Evolutionary conservation across 2,888 invertebrate species (phyloP), one percentile per base, ranked within the genome.

Genomic region (Pollenia labialis): DNA sequence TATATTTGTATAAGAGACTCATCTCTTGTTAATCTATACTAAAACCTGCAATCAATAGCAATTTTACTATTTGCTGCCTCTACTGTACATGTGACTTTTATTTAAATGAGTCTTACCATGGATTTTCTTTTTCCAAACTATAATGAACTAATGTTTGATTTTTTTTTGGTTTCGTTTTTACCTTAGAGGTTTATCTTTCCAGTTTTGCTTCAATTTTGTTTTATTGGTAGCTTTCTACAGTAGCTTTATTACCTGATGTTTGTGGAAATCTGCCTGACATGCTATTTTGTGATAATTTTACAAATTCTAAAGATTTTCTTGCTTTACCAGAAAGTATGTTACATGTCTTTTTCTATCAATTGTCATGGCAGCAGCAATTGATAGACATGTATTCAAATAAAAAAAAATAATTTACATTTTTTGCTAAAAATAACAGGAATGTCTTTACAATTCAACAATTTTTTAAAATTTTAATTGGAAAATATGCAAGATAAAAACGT

Each of bases 21-120:
- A 76, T 52, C 75, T 44, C 46, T 23, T 46, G 46, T 48, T 66
- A 76, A 76, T 52, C 54, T 76, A 14, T 52, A 18, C 42, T 75
- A 10, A 18, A 75, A 58, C 62, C 62, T 52, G 42, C 10, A 42
- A n/a, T 42, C 48, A 18, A 40, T 42, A 71, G 44, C 46, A 50
- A 18, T 64, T 52, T 44, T 18, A n/a, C 46, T 72, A 12, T 50
- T 16, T 62, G 50, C 18, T 60, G 62, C 32, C 52, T 23, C 11
- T 64, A 10, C 62, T 64, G 42, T 72, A 68, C 48, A 52, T 81
- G 81, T 81, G 81, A 77, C 56, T 77, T 77, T 85, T 81, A 81
- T 77, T 85, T 85, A 77, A 85, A 85, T 85, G 81, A 81, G 80
- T 85, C 50, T 56, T 18, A 76, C 44, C 48, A 18, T 18, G 71